A percentile compares a stretch with the other conserved stretches of the same genome.
Evolutionary conservation across 2,888 invertebrate species (phyloP).

Genomic region (Pegoplata infirma): DNA sequence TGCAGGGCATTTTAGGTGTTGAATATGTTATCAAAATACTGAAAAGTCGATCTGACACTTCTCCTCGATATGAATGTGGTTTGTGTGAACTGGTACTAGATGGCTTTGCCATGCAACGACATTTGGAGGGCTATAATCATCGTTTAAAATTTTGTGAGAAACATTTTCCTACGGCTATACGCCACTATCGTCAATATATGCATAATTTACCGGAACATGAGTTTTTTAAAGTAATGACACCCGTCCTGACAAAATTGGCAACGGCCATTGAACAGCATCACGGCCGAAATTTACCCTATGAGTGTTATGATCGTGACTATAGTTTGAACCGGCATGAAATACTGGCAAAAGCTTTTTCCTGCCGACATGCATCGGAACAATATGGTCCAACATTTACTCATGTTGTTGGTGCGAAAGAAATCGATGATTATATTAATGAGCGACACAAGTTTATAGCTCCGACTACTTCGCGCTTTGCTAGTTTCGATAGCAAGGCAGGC

Average conservation of each 20-base stretch:
- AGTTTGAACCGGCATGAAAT: slow-evolving; percentile 81
- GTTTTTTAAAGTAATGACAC: slow-evolving; percentile 75
- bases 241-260: slow-evolving; percentile 80
- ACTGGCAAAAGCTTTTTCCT: slow-evolving; percentile 83
- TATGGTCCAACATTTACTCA: slow-evolving; percentile 81
- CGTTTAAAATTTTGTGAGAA: slow-evolving; percentile 84
- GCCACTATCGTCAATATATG: slow-evolving; percentile 81
- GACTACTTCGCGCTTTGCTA: slow-evolving; percentile 22
- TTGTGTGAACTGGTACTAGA: slow-evolving; percentile 88
- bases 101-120: slow-evolving; percentile 87
- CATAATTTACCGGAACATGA: slow-evolving; percentile 78
- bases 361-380: slow-evolving; percentile 83
- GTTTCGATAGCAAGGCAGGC: slow-evolving; percentile 28
- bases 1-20: slow-evolving; percentile 81
- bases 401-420: slow-evolving; percentile 77
- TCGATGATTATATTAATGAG: slow-evolving; percentile 70
- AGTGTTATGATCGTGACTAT: slow-evolving; percentile 84
- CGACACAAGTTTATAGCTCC: slow-evolving; percentile 59
- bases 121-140: slow-evolving; percentile 88
- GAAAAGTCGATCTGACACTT: slow-evolving; percentile 81
- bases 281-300: slow-evolving; percentile 84
- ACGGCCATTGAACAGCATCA: slow-evolving; percentile 86
- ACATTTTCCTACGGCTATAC: slow-evolving; percentile 80
- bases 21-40: slow-evolving; percentile 88
- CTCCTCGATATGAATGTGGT: slow-evolving; percentile 86